A percentile compares a stretch with the other conserved stretches of the same genome.
Conservation (phyloP, 2,888 invertebrate genomes). For the Hirtodrosophila cameraria region DNA sequence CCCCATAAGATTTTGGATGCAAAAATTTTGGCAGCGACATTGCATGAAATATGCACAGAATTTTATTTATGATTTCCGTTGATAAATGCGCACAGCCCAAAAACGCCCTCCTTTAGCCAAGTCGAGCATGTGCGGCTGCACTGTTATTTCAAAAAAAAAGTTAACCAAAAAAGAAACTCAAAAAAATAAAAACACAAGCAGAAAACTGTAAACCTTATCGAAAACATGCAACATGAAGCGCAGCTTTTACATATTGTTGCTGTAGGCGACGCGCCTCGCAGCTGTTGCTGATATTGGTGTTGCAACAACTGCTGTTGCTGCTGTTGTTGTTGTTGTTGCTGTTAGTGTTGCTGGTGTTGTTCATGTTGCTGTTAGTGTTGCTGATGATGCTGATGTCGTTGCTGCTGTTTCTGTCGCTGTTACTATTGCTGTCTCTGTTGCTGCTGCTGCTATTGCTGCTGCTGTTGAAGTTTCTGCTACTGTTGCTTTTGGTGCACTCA, state of each 20-base stretch:
- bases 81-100: constrained; percentile 62
- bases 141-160: constrained; percentile 40
- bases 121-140: constrained; percentile 10
- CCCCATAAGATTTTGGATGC: constrained; percentile 13
- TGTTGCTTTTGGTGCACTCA: constrained; percentile 29
- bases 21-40: constrained; percentile 16
- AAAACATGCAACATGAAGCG: constrained; percentile 47
- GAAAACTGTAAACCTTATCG: constrained; percentile 68
- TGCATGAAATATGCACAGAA: constrained; percentile 64
- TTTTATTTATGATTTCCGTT: constrained; percentile 81
- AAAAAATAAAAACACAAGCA: constrained; percentile 7
- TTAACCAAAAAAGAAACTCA: constrained; percentile 3
- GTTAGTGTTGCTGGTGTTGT: constrained; percentile 15
- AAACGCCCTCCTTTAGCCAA: constrained; percentile 16
- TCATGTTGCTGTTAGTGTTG: constrained; percentile 5
- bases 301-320: too few relatives aligned
- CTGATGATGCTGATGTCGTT: constrained; percentile 28
- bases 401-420: constrained; percentile 5
- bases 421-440: too few relatives aligned
- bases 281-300: constrained; percentile 13
- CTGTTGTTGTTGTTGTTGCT: too few relatives aligned
- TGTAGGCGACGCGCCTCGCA: constrained; percentile 11
- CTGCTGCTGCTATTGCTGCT: constrained; percentile 14
- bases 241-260: constrained; percentile 20
- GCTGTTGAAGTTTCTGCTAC: neutral